phyloP scores from a whole-genome alignment of 1,140 invertebrate species.

The Cecropterus lyciades region DNA sequence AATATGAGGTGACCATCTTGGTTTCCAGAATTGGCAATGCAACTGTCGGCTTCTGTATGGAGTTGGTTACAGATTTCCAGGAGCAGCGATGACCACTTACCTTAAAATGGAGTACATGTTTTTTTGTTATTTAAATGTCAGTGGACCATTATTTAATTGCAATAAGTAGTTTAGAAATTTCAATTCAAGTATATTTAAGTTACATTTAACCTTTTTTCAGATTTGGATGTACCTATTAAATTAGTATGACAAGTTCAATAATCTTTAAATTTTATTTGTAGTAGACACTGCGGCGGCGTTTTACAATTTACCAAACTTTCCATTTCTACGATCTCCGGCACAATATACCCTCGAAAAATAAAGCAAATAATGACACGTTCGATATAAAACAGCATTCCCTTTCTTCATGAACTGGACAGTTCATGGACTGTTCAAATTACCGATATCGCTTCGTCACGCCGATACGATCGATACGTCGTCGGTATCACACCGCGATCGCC shows the following conservation, averaged over 20 bases:
- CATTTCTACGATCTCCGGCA: constrained; percentile 32
- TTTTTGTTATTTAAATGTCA: too few relatives aligned
- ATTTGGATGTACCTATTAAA: background rate
- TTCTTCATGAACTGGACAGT: constrained; percentile 68
- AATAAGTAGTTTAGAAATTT: too few relatives aligned
- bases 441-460: constrained; percentile 71
- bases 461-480: constrained; percentile 74
- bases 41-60: too few relatives aligned
- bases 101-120: too few relatives aligned
- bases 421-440: constrained; percentile 69
- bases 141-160: too few relatives aligned
- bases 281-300: constrained; percentile 4
- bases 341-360: constrained; percentile 47
- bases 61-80: too few relatives aligned
- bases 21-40: too few relatives aligned
- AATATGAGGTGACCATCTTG: too few relatives aligned
- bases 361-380: constrained; percentile 63
- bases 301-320: constrained; percentile 35
- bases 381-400: constrained; percentile 62
- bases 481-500: constrained; percentile 77
- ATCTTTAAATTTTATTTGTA: constrained; percentile 5
- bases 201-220: too few relatives aligned
- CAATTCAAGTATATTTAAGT: too few relatives aligned
- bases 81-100: too few relatives aligned
- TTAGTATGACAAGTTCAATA: constrained; percentile 15